Evolutionary conservation across 2,797 vertebrate genomes (phyloP).

Genomic region (Hippopotamyrus pictus): DNA sequence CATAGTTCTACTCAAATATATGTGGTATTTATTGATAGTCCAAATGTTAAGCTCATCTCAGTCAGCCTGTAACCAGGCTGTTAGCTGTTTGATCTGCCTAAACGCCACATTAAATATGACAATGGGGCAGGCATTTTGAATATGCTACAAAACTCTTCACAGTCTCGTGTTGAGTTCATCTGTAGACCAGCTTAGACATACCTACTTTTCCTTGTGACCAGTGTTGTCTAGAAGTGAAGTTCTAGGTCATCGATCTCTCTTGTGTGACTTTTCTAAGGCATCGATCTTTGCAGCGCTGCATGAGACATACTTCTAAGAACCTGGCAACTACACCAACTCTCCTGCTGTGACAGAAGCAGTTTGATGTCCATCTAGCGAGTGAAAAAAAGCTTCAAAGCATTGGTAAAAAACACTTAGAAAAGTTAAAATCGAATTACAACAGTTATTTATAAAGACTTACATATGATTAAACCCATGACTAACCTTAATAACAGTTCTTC

Average conservation of each 20-base stretch:
- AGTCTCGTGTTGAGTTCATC: not conserved
- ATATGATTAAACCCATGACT: not conserved
- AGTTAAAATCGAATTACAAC: not conserved
- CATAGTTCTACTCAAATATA: not conserved
- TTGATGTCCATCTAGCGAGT: not conserved
- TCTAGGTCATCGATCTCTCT: slow-evolving; percentile 5
- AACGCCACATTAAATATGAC: not conserved
- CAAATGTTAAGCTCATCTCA: not conserved
- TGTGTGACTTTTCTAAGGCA: not conserved
- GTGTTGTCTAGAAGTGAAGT: not conserved
- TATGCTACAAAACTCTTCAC: not conserved
- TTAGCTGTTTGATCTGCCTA: not conserved
- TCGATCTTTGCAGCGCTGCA: not conserved
- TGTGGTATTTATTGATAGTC: not conserved
- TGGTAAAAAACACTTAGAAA: not conserved
- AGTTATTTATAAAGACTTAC: not conserved
- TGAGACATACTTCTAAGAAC: slow-evolving; percentile 9
- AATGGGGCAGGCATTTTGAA: not conserved
- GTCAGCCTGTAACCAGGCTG: not conserved
- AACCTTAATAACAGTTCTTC: not conserved
- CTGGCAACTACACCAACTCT: not conserved
- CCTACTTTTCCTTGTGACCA: slow-evolving; percentile 15
- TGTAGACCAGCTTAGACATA: not conserved
- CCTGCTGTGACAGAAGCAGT: not conserved
- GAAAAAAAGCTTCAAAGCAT: not conserved